Base-by-base conservation (phyloP, 1,140 invertebrate genomes). In the Harlomillsia oculata region DNA sequence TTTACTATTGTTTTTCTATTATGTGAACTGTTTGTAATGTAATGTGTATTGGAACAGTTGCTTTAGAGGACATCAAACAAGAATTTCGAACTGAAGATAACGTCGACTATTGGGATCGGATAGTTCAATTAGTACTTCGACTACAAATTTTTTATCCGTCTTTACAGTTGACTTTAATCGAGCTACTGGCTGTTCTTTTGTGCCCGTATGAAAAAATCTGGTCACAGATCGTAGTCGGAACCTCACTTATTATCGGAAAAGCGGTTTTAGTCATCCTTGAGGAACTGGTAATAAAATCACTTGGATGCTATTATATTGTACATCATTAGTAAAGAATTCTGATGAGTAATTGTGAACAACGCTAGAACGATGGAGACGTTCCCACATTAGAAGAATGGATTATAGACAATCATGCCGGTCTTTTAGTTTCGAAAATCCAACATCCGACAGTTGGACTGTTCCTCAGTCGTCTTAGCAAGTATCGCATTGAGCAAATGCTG, bases 381-480 rank as follows among this genome's bases (percentile, higher is more conserved):
- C 43, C 54, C 11, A 25, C 26, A 18, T 30, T 57, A 37, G 60
- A 62, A 44, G 60, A 57, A 37, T 63, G 61, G 61, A 36, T 56
- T n/a, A 56, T 58, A 30, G 18, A 36, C 0, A 52, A 44, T n/a
- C 56, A 59, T 36, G 20, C 48, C 0, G 16, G 43, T 6, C 23
- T 32, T 6, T 23, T 63, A 9, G 2, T 63, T 6, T n/a, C 1
- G n/a, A 30, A 53, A 3, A 26, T 62, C 18, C 8, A 41, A 9
- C 16, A 53, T 25, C 54, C 41, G 20, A 51, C 43, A 13, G 37
- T 51, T 21, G 30, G 11, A 36, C 32, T 41, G 14, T 57, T 62
- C 26, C 8, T 62, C 1, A 29, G 21, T 21, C 40, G 51, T 13
- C 39, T 62, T 13, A 62, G 54, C 26, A 57, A 44, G 13, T 56